These are phyloP conservation scores for Ctena decussata DNA, from an alignment of 2,888 invertebrate species.

Conservation along the genomic window DNA sequence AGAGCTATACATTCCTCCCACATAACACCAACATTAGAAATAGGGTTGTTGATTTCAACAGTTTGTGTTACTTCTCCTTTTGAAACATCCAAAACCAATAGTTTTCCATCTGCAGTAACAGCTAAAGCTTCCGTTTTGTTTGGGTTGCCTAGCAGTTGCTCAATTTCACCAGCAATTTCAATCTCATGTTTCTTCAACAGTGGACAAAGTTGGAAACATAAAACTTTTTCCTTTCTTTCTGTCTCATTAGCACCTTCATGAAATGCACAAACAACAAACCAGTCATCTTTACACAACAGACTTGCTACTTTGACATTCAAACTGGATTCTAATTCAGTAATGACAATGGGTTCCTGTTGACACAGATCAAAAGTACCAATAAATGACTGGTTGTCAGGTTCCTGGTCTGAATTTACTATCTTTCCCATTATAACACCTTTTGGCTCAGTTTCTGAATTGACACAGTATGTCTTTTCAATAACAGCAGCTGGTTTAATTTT, in stretches of 20 bases:
- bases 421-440: constrained; percentile 41
- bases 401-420: constrained; percentile 38
- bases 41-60: constrained; percentile 50
- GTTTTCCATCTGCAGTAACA: constrained; percentile 42
- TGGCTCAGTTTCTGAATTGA: constrained; percentile 22
- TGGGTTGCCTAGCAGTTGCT: constrained; percentile 56
- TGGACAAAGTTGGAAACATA: background rate
- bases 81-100: constrained; percentile 51
- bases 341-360: constrained; percentile 25
- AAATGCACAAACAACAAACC: constrained; percentile 35
- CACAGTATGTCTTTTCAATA: constrained; percentile 13
- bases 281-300: constrained; percentile 33
- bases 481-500: constrained; percentile 19
- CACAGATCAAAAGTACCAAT: constrained; percentile 48
- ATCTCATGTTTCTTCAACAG: constrained; percentile 17
- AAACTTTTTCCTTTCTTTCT: background rate
- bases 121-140: constrained; percentile 53
- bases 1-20: constrained; percentile 69
- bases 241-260: background rate
- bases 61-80: constrained; percentile 23
- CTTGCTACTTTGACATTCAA: background rate
- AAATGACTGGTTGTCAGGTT: constrained; percentile 53
- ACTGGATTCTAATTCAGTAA: constrained; percentile 23
- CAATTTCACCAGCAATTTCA: constrained; percentile 30
- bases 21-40: constrained; percentile 58